Evolutionary conservation across 2,113 vertebrate genomes (phyloP), one percentile per base, ranked within the genome.

Genomic region (Lagopus leucura): DNA sequence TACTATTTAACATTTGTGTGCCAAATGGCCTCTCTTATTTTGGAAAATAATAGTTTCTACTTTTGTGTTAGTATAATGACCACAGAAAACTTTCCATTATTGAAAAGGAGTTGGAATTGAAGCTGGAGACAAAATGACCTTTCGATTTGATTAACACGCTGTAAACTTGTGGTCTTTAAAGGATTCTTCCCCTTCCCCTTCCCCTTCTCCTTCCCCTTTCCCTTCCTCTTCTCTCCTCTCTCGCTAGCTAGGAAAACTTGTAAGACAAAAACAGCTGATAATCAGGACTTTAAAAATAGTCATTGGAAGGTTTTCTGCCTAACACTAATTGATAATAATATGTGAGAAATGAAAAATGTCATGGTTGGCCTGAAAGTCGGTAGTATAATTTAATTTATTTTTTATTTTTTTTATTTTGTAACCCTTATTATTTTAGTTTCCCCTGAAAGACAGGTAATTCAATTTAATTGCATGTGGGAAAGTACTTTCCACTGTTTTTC

Each of bases 401-500:
- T 43, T 43, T 22, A 21, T 48, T 22, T 11, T 22, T 22, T 48
- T 75, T 24, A 74, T 89, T 96, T 96, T 94, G 92, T 82, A 93
- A 78, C 8, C 4, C 19, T 67, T 94, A 94, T 96, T 82, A 81
- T 69, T 96, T 93, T 92, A 27, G 28, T n/a, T 95, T 95, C 45
- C 58, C 71, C 61, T 96, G 61, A 94, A 97, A 95, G 91, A 91
- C 66, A 94, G 74, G 84, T 90, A 95, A 91, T 94, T 84, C 32
- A 52, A 89, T 80, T 95, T 94, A 90, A 91, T 92, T 96, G 80
- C 61, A 90, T 21, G 78, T 65, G 94, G 72, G 70, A 96, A 97
- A 96, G 74, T 64, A 90, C 61, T 90, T 92, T 91, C 50, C 76
- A 75, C 69, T 89, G 85, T 27, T 96, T 85, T 85, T 89, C 69